Percentiles rank a stretch among this genome's conserved stretches.
Evolutionary conservation across 2,113 vertebrate species (phyloP).

Genomic region (Sinosuthora webbiana): DNA sequence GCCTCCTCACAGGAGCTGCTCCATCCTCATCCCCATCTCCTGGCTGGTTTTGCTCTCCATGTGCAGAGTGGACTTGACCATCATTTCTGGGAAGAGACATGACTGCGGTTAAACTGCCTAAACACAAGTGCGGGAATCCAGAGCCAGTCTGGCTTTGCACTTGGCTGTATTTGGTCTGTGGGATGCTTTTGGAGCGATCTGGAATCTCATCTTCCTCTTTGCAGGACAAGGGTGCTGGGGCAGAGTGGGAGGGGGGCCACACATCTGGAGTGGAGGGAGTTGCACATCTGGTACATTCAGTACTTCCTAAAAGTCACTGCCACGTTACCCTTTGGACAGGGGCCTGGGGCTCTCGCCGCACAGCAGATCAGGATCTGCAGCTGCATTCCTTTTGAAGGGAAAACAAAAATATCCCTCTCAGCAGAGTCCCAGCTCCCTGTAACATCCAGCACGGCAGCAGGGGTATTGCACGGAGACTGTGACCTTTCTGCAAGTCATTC

Average conservation of each 20-base stretch:
- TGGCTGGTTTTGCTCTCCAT: background rate
- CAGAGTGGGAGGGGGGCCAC: background rate
- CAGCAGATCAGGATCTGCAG: background rate
- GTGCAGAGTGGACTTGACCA: rapidly evolving
- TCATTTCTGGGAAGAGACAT: background rate
- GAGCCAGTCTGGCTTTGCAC: background rate
- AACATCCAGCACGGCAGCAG: background rate
- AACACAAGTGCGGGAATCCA: background rate
- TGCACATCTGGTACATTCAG: constrained; percentile 54
- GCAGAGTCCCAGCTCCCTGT: background rate
- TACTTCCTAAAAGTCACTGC: constrained; percentile 52
- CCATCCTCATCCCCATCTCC: background rate
- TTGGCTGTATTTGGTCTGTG: background rate
- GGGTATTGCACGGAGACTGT: background rate
- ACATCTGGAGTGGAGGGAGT: constrained; percentile 14
- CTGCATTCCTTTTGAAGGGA: background rate
- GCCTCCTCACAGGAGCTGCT: rapidly evolving
- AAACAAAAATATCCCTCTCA: background rate
- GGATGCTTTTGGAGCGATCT: background rate
- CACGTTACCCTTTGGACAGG: constrained; percentile 36
- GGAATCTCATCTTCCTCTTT: background rate
- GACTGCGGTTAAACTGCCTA: background rate
- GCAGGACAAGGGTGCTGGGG: background rate
- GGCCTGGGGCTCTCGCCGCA: background rate
- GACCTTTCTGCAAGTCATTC: background rate